phyloP scores from a whole-genome alignment of 2,797 vertebrate species.

The Setipinna tenuifilis region DNA sequence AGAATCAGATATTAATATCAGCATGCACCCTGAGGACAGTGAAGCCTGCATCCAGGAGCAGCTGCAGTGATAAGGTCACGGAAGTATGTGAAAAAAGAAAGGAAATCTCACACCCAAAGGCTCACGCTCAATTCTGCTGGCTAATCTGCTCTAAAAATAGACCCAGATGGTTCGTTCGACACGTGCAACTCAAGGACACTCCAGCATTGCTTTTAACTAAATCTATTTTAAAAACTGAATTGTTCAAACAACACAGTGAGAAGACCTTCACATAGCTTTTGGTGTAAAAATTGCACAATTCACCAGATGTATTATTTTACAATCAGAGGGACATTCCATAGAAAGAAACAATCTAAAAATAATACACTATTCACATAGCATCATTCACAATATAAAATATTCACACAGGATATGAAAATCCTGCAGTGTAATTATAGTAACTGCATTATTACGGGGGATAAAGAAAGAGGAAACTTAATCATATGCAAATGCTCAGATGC shows the following conservation, averaged over 20 bases:
- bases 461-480: conserved; percentile 32
- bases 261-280: neutral
- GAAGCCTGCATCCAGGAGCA: neutral
- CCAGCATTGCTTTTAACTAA: neutral
- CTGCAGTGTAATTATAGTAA: neutral
- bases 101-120: conserved; percentile 21
- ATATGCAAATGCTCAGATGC: neutral
- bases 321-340: neutral
- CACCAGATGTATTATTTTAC: neutral
- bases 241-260: neutral
- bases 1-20: conserved; percentile 21
- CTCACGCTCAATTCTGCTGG: conserved; percentile 33
- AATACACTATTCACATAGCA: neutral
- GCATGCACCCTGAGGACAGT: conserved; percentile 15
- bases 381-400: neutral
- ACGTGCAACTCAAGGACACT: conserved; percentile 32
- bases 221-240: conserved; percentile 5
- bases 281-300: neutral
- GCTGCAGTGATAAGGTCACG: neutral
- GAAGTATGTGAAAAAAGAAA: conserved; percentile 36
- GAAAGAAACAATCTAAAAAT: neutral
- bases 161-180: conserved; percentile 19
- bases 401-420: neutral
- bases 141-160: conserved; percentile 45
- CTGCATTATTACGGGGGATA: neutral